Evolutionary conservation across 2,113 vertebrate genomes (phyloP).

Genomic region (Gallinago jamesoni): DNA sequence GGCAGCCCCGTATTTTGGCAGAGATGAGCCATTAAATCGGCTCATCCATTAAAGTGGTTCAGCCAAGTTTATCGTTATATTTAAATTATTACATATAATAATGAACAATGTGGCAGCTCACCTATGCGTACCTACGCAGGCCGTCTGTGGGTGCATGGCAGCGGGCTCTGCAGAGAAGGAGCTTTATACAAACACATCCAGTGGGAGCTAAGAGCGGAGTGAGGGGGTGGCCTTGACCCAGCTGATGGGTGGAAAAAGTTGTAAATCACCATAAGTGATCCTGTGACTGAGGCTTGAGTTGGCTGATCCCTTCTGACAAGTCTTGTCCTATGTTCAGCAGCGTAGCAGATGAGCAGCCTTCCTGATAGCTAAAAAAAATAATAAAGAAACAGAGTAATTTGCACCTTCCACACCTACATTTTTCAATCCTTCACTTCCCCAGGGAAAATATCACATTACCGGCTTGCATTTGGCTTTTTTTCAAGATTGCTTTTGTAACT

Average conservation of each 20-base stretch:
- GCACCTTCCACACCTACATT: background rate
- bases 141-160: rapidly evolving
- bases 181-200: background rate
- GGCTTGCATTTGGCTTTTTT: background rate
- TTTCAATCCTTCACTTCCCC: background rate
- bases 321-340: background rate
- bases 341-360: background rate
- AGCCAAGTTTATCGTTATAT: background rate
- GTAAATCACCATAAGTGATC: background rate
- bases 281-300: background rate
- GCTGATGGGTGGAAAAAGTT: background rate
- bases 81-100: background rate
- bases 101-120: background rate
- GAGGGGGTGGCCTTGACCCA: background rate
- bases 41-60: background rate
- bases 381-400: background rate
- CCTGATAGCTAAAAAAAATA: background rate
- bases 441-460: background rate
- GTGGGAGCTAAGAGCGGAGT: background rate
- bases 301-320: background rate
- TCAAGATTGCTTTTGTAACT: background rate
- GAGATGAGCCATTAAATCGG: background rate
- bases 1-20: background rate
- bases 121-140: rapidly evolving
- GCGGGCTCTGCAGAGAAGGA: background rate